Base-by-base conservation (phyloP, 2,888 invertebrate genomes). In the Cepaea hortensis region DNA sequence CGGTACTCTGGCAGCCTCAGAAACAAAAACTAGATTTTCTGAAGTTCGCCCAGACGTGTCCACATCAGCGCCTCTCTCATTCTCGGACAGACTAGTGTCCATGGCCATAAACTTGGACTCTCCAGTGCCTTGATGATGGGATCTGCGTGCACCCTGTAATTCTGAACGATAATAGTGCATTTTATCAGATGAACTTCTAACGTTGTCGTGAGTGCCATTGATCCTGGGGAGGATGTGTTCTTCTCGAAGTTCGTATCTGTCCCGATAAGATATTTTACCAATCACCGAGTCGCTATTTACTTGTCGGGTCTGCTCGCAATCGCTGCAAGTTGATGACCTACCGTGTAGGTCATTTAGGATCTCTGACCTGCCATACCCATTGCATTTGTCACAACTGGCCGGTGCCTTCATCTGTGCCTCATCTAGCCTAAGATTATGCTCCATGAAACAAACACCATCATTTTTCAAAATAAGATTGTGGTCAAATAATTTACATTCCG, bases 91-190 rank as follows among this genome's bases (percentile, higher is more conserved):
- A 15, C 85, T 55, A 11, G 61, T 46, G 73, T 72, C 85, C n/a
- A 50, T 6, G 2, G 50, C 9, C 11, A 35, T 48, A 15, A 70
- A 35, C 55, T 68, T 79, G 15, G 68, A 81, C 20, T 70, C 70
- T 81, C 48, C 55, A n/a, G 2, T 46, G 50, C 70, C 68, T 48
- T 35, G 79, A 65, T 62, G 61, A n/a, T 48, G 75, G n/a, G 46
- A n/a, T 4, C 76, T 62, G 18, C 85, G 62, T 18, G 48, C 35
- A 20, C 79, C 85, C 13, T 81, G 85, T 62, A 75, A n/a, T 20
- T 81, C 81, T 18, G 81, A 50, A 62, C 75, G 81, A 55, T 81
- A 85, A 75, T 81, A 81, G n/a, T 81, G 85, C 15, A 81, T 18
- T 61, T 72, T 81, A 7, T 85, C 85, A 1, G 85, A 18, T 23